A percentile compares a stretch with the other conserved stretches of the same genome.
Conservation (phyloP, 2,113 vertebrate genomes). For the Patagioenas fasciata region DNA sequence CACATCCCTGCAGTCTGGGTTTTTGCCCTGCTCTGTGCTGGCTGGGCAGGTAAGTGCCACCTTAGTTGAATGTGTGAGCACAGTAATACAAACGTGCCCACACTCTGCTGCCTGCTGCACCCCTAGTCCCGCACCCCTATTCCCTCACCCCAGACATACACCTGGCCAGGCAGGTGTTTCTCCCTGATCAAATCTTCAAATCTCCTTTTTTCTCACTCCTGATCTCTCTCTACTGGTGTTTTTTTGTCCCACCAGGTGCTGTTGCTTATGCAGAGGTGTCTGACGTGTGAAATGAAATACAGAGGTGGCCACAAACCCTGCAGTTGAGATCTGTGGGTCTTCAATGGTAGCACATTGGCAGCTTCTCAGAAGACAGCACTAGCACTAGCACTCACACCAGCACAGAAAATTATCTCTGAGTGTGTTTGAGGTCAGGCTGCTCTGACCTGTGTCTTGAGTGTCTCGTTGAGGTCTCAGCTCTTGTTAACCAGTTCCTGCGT, state of each 20-base stretch:
- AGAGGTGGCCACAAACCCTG: neutral
- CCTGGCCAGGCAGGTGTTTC: neutral
- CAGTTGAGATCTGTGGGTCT: neutral
- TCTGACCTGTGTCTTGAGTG: neutral
- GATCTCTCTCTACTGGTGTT: neutral
- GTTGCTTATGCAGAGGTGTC: neutral
- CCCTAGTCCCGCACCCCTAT: neutral
- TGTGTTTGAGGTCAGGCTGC: slow-evolving; percentile 12
- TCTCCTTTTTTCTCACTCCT: neutral
- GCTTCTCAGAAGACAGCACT: neutral
- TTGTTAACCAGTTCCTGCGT: neutral
- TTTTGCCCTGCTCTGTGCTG: neutral
- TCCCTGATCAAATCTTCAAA: neutral
- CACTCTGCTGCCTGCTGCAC: neutral
- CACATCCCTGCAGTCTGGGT: rapidly evolving
- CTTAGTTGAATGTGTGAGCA: neutral
- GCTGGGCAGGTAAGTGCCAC: neutral
- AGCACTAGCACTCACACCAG: neutral
- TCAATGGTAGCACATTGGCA: neutral
- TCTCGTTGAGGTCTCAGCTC: neutral
- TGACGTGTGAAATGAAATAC: neutral
- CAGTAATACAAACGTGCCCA: neutral
- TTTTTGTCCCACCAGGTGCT: neutral
- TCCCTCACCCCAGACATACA: neutral
- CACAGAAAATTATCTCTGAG: neutral